Evolutionary conservation across 1,140 invertebrate species (phyloP), one percentile per base, ranked within the genome.

Genomic region (Cecropterus lyciades): DNA sequence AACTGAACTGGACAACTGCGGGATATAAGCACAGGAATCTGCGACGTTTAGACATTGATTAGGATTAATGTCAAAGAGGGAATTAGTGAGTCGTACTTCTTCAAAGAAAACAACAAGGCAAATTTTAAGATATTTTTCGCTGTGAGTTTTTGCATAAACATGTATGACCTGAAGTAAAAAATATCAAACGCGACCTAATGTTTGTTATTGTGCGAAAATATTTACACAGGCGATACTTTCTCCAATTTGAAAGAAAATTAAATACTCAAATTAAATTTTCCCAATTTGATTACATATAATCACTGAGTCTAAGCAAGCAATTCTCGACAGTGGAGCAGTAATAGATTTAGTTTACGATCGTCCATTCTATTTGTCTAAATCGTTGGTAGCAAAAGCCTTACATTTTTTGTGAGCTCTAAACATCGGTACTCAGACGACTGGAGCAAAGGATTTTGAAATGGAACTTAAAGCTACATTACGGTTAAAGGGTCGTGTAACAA

Each of bases 401-500:
- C 13, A 48, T 33, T 60, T 60, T 60, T 48, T 27, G 27, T 24
- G 17, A 51, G 59, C 46, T 62, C 59, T 14, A 13, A 52, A 16
- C 33, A 43, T 40, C 30, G 37, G 59, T 37, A 45, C 42, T 45
- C 17, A 8, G 40, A 40, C 55, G 20, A 45, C 40, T 57, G 42
- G 20, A 30, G 55, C 55, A 45, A 57, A 57, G 55, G 40, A 57
- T 57, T 57, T 63, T 51, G 46, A 51, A 63, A 51, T 63, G 48
- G 46, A 52, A 51, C 59, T 49, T 42, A 63, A 63, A n/a, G 40
- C 46, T 48, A 63, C 48, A 51, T 63, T 52, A 52, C 33, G 59
- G 33, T 51, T 63, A 33, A 63, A 51, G 17, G 59, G 59, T 63
- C 59, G 46, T 33, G 59, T 62, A 63, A 51, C 59, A 49, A 51